Evolutionary conservation across 37 sponge, comb jelly and placozoan genomes (phyloP).

Genomic region (Eunapius fragilis): DNA sequence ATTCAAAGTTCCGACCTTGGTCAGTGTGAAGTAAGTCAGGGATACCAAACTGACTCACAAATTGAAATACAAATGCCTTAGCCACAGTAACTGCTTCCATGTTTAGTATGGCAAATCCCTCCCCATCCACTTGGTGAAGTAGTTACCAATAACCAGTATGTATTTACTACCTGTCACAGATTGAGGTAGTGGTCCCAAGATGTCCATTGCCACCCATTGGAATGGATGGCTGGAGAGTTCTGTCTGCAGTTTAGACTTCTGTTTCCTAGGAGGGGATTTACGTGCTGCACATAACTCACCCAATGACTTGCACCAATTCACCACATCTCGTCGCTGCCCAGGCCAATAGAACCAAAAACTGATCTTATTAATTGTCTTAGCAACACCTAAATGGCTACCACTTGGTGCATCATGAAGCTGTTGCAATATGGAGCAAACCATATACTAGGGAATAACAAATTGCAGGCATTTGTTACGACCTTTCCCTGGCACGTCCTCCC

Average conservation of each 20-base stretch:
- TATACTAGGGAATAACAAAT: neutral
- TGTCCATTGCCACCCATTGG: slow-evolving; percentile 2
- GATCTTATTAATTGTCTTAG: slow-evolving; percentile 6
- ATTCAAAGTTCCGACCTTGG: neutral
- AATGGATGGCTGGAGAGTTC: slow-evolving; percentile 1
- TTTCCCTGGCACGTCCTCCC: neutral
- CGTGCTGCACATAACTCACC: neutral
- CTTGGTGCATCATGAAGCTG: too few relatives aligned
- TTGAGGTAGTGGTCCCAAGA: neutral
- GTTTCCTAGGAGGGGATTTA: neutral
- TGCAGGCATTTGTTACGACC: neutral
- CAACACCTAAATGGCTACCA: too few relatives aligned
- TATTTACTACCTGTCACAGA: neutral
- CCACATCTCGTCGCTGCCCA: neutral
- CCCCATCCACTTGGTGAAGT: too few relatives aligned
- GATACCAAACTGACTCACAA: neutral
- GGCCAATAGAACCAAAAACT: neutral
- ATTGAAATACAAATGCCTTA: neutral
- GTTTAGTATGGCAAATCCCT: neutral
- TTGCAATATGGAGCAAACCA: neutral
- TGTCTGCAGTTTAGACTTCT: neutral
- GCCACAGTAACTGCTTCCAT: neutral
- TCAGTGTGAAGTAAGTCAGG: neutral
- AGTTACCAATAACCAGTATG: neutral
- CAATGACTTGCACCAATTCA: neutral